A percentile compares a stretch with the other conserved stretches of the same genome.
These are phyloP conservation scores for Phocoena sinus DNA, from an alignment of 2,113 vertebrate species.

Conservation along the genomic window DNA sequence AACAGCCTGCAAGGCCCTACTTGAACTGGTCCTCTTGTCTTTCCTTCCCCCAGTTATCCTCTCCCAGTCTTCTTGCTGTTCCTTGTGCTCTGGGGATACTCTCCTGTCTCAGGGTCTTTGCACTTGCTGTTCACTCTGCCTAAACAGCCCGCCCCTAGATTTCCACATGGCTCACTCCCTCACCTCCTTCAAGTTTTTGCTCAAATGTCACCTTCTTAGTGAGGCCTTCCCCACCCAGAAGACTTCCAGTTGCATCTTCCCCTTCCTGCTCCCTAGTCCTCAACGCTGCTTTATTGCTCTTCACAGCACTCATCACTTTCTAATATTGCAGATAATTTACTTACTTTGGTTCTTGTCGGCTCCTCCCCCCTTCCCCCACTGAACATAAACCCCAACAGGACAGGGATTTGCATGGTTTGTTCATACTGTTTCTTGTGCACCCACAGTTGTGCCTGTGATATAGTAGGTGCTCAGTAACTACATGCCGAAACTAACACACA, in stretches of 20 bases:
- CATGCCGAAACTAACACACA: not conserved
- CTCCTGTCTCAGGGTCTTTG: not conserved
- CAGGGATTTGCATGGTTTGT: not conserved
- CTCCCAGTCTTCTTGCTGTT: not conserved
- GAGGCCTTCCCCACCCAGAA: not conserved
- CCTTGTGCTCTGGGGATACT: not conserved
- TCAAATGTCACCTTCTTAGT: not conserved
- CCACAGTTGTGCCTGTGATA: not conserved
- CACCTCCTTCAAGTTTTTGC: not conserved
- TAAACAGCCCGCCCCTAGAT: not conserved
- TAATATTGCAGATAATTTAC: not conserved
- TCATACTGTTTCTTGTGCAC: not conserved
- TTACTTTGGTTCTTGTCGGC: not conserved
- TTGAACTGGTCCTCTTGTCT: not conserved
- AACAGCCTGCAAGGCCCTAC: not conserved
- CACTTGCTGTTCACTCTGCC: not conserved
- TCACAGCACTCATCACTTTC: not conserved
- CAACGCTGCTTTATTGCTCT: not conserved
- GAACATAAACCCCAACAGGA: not conserved
- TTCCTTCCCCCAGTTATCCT: not conserved
- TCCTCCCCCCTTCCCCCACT: not conserved
- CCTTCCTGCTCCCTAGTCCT: not conserved
- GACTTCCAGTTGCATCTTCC: not conserved
- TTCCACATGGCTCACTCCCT: not conserved
- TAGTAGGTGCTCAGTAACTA: not conserved